Base-by-base conservation (phyloP, 2,797 vertebrate species). In the Staurois parvus region DNA sequence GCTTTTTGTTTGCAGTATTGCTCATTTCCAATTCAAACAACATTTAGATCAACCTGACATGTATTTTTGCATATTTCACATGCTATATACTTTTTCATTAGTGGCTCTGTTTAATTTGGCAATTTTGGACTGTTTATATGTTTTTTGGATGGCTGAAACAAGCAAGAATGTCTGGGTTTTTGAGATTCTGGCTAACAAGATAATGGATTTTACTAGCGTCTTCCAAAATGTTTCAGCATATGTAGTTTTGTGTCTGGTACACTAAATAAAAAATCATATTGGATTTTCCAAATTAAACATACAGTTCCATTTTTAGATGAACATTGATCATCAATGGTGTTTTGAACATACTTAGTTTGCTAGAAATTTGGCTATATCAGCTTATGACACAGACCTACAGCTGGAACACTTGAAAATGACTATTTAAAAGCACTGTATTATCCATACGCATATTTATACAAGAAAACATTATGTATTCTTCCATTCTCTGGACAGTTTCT, bases 1-100 rank as follows among this genome's bases (percentile, higher is more conserved):
- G 72, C 48, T 70, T 64, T 66, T 73, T 78, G 68, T 86, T 82
- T 86, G 73, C 30, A 82, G 26, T 83, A 8, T 66, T 78, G 67
- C 68, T 59, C 67, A 78, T 86, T 83, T 86, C 85, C 79, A 86
- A 78, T 82, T 77, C 74, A 86, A 86, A 86, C 75, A 86, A 86
- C 75, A 86, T 83, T 86, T 83, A 86, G 37, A 82, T 86, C 85
- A 82, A 66, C 68, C 67, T 76, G 79, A 86, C 73, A 75, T 62
- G 32, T 82, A 52, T 86, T 86, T 81, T 78, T 72, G 74, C 79
- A 86, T 86, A 83, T 86, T 86, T 86, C 74, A 72, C 73, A 72
- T 86, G 76, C 66, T 86, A 81, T 86, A 86, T 86, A 72, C 83
- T 78, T 86, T 86, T 86, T 86, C 79, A 78, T 83, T 76, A 86